Percentiles rank a stretch among this genome's conserved stretches.
Evolutionary conservation across 2,113 vertebrate species (phyloP).

Genomic region (Melanotaenia duboulayi): DNA sequence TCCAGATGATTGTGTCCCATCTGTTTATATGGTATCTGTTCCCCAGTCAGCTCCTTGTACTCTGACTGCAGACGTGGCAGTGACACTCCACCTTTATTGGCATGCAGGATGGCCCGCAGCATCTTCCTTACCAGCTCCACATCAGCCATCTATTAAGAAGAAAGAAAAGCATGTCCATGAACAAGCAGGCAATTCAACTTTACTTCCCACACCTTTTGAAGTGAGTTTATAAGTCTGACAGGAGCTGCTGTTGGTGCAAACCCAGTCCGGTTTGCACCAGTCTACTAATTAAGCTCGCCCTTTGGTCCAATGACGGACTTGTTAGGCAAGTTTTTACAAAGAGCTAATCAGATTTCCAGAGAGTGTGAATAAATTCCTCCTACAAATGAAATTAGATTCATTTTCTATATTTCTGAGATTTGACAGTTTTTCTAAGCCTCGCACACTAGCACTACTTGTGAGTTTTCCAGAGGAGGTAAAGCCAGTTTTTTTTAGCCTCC

Average conservation of each 20-base stretch:
- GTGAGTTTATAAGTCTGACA: background rate
- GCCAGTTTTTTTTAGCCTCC: no score
- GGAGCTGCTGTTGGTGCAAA: background rate
- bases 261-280: background rate
- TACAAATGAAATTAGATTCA: background rate
- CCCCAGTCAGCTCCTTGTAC: conserved; percentile 90
- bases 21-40: conserved; percentile 90
- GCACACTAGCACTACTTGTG: rapidly evolving
- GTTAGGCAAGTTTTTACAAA: conserved; percentile 30
- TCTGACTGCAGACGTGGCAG: conserved; percentile 87
- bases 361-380: background rate
- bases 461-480: background rate
- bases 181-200: background rate
- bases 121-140: conserved; percentile 88
- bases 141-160: conserved; percentile 87
- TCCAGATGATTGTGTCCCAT: conserved; percentile 89
- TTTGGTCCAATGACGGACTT: conserved; percentile 5
- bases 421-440: background rate
- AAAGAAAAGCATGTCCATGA: background rate
- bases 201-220: rapidly evolving
- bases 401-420: background rate
- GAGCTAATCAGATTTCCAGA: conserved; percentile 16
- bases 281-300: background rate
- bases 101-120: conserved; percentile 88
- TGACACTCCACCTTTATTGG: conserved; percentile 87